A percentile compares a stretch with the other conserved stretches of the same genome.
These are phyloP conservation scores for Pterostichus madidus DNA, from an alignment of 2,888 invertebrate species.

Conservation along the genomic window DNA sequence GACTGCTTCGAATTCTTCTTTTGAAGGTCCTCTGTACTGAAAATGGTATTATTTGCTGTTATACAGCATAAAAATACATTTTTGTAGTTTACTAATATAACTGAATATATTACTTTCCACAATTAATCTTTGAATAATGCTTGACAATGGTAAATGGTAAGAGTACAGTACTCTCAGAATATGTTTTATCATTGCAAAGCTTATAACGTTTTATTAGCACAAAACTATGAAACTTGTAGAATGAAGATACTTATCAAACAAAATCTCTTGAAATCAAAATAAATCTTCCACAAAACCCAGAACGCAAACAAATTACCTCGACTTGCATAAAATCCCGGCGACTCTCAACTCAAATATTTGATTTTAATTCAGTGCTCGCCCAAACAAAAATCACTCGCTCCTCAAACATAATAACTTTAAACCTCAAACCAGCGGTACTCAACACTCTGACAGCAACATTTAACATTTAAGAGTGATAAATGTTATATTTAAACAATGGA, in stretches of 20 bases:
- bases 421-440: not conserved
- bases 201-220: not conserved
- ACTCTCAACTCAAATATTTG: slow-evolving; percentile 49
- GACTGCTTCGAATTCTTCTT: too few species aligned
- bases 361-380: slow-evolving; percentile 42
- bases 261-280: slow-evolving; percentile 11
- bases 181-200: too few species aligned
- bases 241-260: not conserved
- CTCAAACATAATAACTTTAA: slow-evolving; percentile 49
- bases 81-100: too few species aligned
- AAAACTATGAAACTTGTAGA: slow-evolving; percentile 1
- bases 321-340: slow-evolving; percentile 42
- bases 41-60: too few species aligned
- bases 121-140: too few species aligned
- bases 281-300: slow-evolving; percentile 41
- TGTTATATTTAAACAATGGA: not conserved
- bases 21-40: too few species aligned
- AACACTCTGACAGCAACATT: not conserved
- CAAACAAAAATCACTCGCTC: slow-evolving; percentile 54
- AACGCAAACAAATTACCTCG: slow-evolving; percentile 31
- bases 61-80: too few species aligned
- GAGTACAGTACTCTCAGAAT: too few species aligned
- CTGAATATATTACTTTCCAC: too few species aligned
- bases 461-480: not conserved
- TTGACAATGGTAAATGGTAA: too few species aligned